Conservation (phyloP, 2,888 invertebrate genomes). For the Scelioninae gen. 2 region DNA sequence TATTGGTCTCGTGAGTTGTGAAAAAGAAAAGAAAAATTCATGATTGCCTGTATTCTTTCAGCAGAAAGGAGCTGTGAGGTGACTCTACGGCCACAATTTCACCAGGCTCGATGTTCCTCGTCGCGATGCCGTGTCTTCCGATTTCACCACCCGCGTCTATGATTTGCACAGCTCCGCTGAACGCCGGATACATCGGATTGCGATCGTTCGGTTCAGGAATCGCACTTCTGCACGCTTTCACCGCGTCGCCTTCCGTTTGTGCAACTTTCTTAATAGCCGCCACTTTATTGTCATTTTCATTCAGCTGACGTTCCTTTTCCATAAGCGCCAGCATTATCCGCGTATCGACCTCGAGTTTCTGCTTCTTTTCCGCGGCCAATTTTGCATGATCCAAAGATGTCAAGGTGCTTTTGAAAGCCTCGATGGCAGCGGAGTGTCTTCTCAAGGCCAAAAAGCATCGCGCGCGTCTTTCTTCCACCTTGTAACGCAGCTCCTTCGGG, state of each 20-base stretch:
- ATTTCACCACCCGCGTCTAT: conserved; percentile 78
- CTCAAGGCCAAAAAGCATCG: conserved; percentile 83
- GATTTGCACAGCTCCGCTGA: conserved; percentile 81
- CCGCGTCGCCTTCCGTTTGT: conserved; percentile 33
- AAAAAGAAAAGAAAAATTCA: conserved; percentile 19
- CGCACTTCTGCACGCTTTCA: conserved; percentile 60
- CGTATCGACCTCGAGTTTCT: conserved; percentile 81
- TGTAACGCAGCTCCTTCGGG: conserved; percentile 84
- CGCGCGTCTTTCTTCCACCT: conserved; percentile 85
- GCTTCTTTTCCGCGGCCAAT: conserved; percentile 79
- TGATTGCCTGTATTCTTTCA: conserved; percentile 79
- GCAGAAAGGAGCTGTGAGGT: conserved; percentile 83
- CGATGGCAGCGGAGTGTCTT: conserved; percentile 80
- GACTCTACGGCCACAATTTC: conserved; percentile 84
- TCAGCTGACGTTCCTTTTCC: conserved; percentile 78
- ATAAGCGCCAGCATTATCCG: conserved; percentile 84
- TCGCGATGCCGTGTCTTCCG: conserved; percentile 86
- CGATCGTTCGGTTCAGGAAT: conserved; percentile 72
- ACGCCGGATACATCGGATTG: conserved; percentile 78
- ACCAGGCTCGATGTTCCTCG: conserved; percentile 82
- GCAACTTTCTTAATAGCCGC: conserved; percentile 44
- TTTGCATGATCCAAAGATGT: conserved; percentile 81
- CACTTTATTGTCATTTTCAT: conserved; percentile 36
- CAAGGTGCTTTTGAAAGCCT: conserved; percentile 83
- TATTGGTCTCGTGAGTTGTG: conserved; percentile 17